Conservation (phyloP, 2,888 invertebrate species). For the Drosophila peninsularis region DNA sequence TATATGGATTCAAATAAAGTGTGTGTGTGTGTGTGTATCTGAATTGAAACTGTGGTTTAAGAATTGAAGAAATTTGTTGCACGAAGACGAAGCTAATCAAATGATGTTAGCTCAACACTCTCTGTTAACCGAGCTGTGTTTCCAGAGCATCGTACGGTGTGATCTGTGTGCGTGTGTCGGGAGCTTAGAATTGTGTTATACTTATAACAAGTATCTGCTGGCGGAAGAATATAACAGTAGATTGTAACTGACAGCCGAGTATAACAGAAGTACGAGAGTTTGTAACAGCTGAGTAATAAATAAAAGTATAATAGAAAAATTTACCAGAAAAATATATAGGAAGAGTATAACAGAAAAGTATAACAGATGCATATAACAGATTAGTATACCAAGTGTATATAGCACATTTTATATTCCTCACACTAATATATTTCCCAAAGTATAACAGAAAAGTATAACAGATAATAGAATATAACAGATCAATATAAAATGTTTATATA, state of each 20-base stretch:
- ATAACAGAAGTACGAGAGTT: not conserved
- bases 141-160: not conserved
- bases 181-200: no score
- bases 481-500: not conserved
- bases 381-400: not conserved
- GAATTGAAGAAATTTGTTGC: not conserved
- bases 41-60: not conserved
- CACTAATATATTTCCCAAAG: no score
- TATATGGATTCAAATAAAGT: slow-evolving; percentile 3
- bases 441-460: not conserved
- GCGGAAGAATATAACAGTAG: not conserved
- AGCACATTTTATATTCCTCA: no score
- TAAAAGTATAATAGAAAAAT: not conserved
- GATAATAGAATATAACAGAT: not conserved
- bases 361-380: not conserved
- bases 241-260: not conserved
- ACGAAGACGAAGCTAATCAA: not conserved
- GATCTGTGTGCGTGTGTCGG: no score
- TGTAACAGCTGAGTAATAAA: no score
- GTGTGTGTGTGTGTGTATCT: not conserved
- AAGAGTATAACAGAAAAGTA: not conserved
- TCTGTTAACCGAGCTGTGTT: not conserved
- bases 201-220: no score
- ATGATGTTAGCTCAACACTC: not conserved
- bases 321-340: not conserved